A percentile compares a stretch with the other conserved stretches of the same genome.
phyloP scores from a whole-genome alignment of 2,888 invertebrate species.

The Diadegma fenestrale region DNA sequence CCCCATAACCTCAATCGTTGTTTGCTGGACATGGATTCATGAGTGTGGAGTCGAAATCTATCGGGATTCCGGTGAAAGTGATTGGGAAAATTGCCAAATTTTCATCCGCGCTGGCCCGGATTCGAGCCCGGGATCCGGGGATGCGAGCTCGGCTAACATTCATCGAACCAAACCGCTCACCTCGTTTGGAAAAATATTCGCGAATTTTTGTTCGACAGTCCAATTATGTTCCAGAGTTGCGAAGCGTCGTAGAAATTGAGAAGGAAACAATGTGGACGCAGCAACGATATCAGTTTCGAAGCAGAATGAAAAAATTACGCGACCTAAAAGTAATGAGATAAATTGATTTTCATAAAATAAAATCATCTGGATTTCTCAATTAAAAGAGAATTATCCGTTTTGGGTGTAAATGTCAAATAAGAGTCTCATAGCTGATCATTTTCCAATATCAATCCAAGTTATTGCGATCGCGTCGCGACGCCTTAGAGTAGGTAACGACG shows the following conservation, averaged over 20 bases:
- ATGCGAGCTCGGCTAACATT: not conserved
- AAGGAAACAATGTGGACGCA: not conserved
- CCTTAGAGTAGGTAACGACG: constrained; percentile 21
- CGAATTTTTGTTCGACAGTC: not conserved
- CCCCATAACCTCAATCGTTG: too few species aligned
- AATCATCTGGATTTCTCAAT: not conserved
- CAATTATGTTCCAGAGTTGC: not conserved
- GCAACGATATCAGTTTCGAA: not conserved
- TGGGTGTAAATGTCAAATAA: not conserved
- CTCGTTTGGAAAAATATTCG: not conserved
- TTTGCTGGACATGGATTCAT: too few species aligned
- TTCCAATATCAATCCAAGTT: constrained; percentile 36
- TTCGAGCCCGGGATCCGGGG: not conserved
- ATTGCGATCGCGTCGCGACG: not conserved
- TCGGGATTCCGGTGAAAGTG: not conserved
- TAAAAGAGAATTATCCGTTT: not conserved
- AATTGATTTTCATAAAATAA: not conserved
- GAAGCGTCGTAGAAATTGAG: not conserved
- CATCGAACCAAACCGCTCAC: not conserved
- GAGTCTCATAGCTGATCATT: constrained; percentile 16
- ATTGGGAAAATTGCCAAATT: not conserved
- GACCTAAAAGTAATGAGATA: not conserved
- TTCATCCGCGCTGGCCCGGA: not conserved
- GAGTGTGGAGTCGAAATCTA: too few species aligned
- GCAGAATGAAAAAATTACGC: not conserved